phyloP scores from a whole-genome alignment of 1,140 invertebrate species.

The Melitaea cinxia region DNA sequence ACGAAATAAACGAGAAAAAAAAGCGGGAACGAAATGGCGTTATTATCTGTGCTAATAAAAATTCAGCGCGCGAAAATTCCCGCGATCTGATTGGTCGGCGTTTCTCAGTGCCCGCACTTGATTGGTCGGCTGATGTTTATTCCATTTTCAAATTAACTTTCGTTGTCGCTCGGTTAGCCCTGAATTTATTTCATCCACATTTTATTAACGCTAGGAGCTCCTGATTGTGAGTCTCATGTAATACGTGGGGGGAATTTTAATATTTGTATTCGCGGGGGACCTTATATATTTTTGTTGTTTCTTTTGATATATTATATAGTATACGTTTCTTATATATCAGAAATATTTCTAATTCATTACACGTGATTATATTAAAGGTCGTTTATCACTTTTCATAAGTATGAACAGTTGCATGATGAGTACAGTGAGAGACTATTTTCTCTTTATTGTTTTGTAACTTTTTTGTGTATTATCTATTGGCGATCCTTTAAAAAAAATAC shows the following conservation, averaged over 20 bases:
- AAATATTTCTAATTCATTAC: too few species aligned
- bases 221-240: slow-evolving; percentile 35
- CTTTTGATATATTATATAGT: not conserved
- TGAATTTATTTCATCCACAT: slow-evolving; percentile 66
- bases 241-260: slow-evolving; percentile 29
- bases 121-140: slow-evolving; percentile 74
- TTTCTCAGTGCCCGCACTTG: slow-evolving; percentile 57
- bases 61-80: slow-evolving; percentile 79
- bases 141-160: slow-evolving; percentile 81
- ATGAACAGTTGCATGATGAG: too few species aligned
- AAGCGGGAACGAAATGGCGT: slow-evolving; percentile 75
- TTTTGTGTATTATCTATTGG: too few species aligned
- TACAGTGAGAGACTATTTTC: too few species aligned
- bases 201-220: slow-evolving; percentile 60
- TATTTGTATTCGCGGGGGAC: slow-evolving; percentile 9
- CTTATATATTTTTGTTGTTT: not conserved
- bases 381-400: too few species aligned
- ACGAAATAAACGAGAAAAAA: slow-evolving; percentile 45
- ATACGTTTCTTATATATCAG: not conserved
- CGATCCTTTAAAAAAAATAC: too few species aligned
- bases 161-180: slow-evolving; percentile 71
- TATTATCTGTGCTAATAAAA: slow-evolving; percentile 80
- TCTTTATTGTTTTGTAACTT: too few species aligned
- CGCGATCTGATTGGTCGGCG: slow-evolving; percentile 59
- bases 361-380: too few species aligned